Evolutionary conservation across 2,797 vertebrate species (phyloP), one percentile per base, ranked within the genome.

Genomic region (Artibeus jamaicensis): DNA sequence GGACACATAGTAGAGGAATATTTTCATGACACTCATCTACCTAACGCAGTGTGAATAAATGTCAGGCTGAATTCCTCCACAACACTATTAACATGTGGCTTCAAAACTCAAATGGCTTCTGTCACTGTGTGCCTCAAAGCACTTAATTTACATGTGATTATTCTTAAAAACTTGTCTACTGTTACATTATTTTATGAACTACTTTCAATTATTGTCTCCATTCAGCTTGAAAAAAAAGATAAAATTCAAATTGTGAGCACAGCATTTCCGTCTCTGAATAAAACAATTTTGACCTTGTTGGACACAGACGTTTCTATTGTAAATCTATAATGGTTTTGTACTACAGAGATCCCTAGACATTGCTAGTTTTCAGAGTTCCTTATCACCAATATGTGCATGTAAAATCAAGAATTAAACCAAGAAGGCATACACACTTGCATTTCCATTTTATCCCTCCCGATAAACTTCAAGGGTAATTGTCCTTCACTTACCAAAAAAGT

Each of bases 171-270:
- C 9, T 93, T 93, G 93, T 90, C 44, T 89, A 48, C 44, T 88
- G 18, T 48, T 71, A 96, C 22, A 76, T 89, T 90, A 96, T 91
- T 94, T 89, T 96, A 81, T 76, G 55, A 91, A 91, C 10, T 84
- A 77, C 57, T 94, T 97, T 74, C 79, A 86, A 93, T 96, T 88
- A 94, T 81, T 96, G 96, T 91, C 57, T 95, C 26, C 18, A 89
- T 73, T 79, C 57, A 93, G n/a, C n/a, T 91, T 82, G 53, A 77
- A 90, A 95, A 95, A 42, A 94, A 91, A 92, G 91, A 96, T 96
- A 96, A 97, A 93, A 94, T 89, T 96, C 42, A 84, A 95, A 96
- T 97, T 81, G 96, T 21, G 26, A 92, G 34, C 59, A 85, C 3
- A 76, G 62, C 14, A 59, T 93, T 94, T 93, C 89, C 67, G 37